Evolutionary conservation across 2,113 vertebrate species (phyloP), one percentile per base, ranked within the genome.

Genomic region (Agelaius phoeniceus): DNA sequence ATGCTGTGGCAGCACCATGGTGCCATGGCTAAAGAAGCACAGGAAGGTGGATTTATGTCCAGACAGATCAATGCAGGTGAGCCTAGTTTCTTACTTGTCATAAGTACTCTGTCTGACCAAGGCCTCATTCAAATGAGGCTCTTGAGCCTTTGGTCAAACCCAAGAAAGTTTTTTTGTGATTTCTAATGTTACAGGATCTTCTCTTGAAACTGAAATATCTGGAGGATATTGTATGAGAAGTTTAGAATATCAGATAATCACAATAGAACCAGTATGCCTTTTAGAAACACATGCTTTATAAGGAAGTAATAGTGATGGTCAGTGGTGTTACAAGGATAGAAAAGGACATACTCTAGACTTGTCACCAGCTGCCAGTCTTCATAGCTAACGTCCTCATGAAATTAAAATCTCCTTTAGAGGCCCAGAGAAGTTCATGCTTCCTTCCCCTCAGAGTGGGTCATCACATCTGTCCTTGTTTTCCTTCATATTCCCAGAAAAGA

Each of bases 61-160:
- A 4, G 28, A 13, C 51, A 74, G 27, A 33, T 77, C 9, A 77
- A 11, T n/a, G 13, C 52, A 39, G 37, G 22, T 8, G 11, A 77
- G 11, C 15, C 21, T 28, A 8, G 10, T 66, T 74, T 77, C 41
- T 81, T 78, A 14, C 20, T 65, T 80, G 11, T 11, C 2, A 0
- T 41, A 21, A 77, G 21, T 54, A 41, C 24, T 43, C 30, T 1
- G 0, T 51, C 80, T 83, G 58, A 43, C 13, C 30, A 59, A 68
- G 35, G 18, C 33, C 33, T 87, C 4, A 1, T 37, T 85, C 46
- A 82, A 13, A 31, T 0, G 0, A 35, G 22, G 19, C 24, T 24
- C 20, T 89, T 89, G 31, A n/a, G 73, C 49, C 54, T 61, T 87
- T 43, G 10, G 10, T 77, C 30, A 57, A 69, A 73, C 6, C 26